These are phyloP conservation scores for Pogonocherus hispidulus DNA, from an alignment of 2,888 invertebrate genomes.

Conservation along the genomic window DNA sequence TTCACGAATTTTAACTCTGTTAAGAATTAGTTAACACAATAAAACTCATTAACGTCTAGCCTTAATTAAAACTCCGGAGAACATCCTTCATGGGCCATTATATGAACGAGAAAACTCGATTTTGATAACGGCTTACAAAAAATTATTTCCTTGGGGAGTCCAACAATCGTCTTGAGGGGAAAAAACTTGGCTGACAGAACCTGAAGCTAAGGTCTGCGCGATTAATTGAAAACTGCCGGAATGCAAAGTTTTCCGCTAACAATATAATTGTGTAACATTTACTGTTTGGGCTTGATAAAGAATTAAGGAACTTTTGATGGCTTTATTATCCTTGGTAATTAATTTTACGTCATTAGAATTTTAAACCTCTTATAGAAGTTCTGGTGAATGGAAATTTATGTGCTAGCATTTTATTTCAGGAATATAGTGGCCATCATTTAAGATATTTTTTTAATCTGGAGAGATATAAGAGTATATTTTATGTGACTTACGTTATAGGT, in stretches of 20 bases:
- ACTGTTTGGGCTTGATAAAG: constrained; percentile 23
- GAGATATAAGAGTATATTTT: too few relatives aligned
- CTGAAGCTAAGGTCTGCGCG: background rate
- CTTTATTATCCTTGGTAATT: constrained; percentile 29
- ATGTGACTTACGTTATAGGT: too few relatives aligned
- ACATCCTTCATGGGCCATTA: background rate
- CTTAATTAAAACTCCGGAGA: constrained; percentile 12
- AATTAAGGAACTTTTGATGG: constrained; percentile 31
- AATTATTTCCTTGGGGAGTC: constrained; percentile 1
- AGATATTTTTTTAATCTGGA: too few relatives aligned
- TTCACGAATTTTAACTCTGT: constrained; percentile 7
- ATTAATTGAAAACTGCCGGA: constrained; percentile 13
- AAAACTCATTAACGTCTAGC: constrained; percentile 19
- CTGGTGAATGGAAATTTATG: background rate
- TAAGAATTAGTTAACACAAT: constrained; percentile 16
- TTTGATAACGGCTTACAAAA: constrained; percentile 1
- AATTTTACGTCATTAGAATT: constrained; percentile 16
- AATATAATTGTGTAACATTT: constrained; percentile 22
- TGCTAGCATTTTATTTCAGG: too few relatives aligned
- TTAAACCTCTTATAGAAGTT: constrained; percentile 7
- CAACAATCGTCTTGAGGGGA: constrained; percentile 6
- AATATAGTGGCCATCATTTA: too few relatives aligned
- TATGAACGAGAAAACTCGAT: constrained; percentile 3
- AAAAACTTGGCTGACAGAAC: background rate
- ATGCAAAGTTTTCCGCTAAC: constrained; percentile 19